These are phyloP conservation scores for Lerista edwardsae DNA, from an alignment of 2,797 vertebrate species.

Conservation along the genomic window DNA sequence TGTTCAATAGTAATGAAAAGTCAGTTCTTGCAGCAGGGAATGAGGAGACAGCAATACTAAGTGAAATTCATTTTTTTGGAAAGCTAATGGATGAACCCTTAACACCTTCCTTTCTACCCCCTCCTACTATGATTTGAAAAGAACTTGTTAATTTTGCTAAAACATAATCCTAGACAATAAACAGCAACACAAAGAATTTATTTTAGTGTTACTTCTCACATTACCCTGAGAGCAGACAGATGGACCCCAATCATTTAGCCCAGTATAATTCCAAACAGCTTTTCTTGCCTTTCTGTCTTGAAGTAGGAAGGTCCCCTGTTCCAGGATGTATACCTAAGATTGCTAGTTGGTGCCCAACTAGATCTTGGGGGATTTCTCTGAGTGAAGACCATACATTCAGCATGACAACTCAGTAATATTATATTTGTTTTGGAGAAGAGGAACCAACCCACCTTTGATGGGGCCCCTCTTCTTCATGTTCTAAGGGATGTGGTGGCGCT, in stretches of 20 bases:
- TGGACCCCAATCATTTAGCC: background rate
- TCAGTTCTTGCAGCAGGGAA: constrained; percentile 5
- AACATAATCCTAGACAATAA: background rate
- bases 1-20: constrained; percentile 20
- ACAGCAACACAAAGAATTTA: background rate
- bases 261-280: background rate
- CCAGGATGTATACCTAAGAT: too few species aligned
- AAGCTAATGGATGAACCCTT: constrained; percentile 5
- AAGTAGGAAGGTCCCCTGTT: background rate
- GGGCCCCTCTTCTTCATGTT: too few species aligned
- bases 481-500: too few species aligned
- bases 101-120: background rate
- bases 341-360: background rate
- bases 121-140: background rate
- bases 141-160: background rate
- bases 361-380: background rate
- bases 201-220: background rate
- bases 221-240: background rate
- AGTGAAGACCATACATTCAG: background rate
- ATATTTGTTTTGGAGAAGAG: background rate
- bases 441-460: background rate
- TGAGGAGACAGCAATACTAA: constrained; percentile 13
- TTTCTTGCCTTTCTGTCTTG: background rate
- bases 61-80: constrained; percentile 30
- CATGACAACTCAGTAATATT: background rate